phyloP scores from a whole-genome alignment of 2,888 invertebrate genomes.

The Meloe dianella region DNA sequence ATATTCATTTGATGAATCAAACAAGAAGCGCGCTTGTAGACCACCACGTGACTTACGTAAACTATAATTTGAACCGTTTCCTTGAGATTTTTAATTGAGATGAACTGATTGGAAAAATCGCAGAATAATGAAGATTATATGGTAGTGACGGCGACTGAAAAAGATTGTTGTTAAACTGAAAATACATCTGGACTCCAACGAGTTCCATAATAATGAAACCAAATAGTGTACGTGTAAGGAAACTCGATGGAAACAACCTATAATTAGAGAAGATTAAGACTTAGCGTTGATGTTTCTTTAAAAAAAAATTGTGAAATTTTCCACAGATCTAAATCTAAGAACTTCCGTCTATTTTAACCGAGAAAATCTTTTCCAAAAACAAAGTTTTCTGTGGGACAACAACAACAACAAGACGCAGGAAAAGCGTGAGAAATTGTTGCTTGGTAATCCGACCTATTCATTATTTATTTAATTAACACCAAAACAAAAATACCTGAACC shows the following conservation, averaged over 20 bases:
- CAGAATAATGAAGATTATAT: no score
- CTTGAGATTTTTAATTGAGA: no score
- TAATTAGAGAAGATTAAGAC: neutral
- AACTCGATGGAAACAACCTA: neutral
- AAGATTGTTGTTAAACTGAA: no score
- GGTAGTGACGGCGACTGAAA: no score
- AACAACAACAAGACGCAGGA: neutral
- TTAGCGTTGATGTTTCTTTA: no score
- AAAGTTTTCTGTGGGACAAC: neutral
- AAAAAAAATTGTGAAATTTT: neutral
- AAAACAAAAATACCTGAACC: neutral
- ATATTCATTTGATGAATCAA: no score
- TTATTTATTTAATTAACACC: constrained; percentile 3
- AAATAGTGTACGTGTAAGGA: neutral
- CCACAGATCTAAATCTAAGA: neutral
- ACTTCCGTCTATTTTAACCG: neutral
- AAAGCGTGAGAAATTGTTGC: neutral
- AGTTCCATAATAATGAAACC: no score
- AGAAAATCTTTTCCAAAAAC: neutral
- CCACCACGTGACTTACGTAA: no score
- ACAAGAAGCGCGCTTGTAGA: no score
- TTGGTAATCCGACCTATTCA: neutral
- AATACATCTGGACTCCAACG: no score
- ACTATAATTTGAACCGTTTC: no score
- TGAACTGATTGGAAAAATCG: no score